phyloP scores from a whole-genome alignment of 1,140 invertebrate genomes.

The Caenorhabditis inopinata region DNA sequence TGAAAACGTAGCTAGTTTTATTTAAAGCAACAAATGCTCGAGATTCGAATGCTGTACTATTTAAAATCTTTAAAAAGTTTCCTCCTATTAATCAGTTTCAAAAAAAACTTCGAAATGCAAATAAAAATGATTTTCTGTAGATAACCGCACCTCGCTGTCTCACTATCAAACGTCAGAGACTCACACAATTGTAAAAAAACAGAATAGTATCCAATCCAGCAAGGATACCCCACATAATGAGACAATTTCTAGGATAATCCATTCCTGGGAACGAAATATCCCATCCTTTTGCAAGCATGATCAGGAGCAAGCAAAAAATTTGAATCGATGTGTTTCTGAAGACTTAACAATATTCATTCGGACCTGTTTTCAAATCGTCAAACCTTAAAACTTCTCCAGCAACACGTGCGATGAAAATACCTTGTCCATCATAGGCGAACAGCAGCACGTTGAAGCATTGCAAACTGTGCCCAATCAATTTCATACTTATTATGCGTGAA shows the following conservation, averaged over 20 bases:
- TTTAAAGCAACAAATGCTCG: no score
- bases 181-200: conserved; percentile 93
- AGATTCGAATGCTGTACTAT: no score
- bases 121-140: neutral
- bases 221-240: conserved; percentile 86
- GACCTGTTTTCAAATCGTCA: conserved; percentile 70
- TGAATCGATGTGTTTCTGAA: conserved; percentile 37
- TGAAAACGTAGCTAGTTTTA: no score
- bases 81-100: no score
- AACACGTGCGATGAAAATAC: conserved; percentile 77
- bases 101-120: neutral
- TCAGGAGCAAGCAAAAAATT: conserved; percentile 76
- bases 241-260: conserved; percentile 71
- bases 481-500: conserved; percentile 80
- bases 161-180: conserved; percentile 50
- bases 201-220: conserved; percentile 88
- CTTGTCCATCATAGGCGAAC: conserved; percentile 84
- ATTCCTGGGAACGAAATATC: conserved; percentile 82
- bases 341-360: neutral
- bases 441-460: conserved; percentile 85
- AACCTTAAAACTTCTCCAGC: conserved; percentile 83
- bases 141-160: neutral
- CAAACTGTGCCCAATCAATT: conserved; percentile 80
- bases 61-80: no score
- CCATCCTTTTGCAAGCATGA: conserved; percentile 93